Evolutionary conservation across 2,797 vertebrate genomes (phyloP).

Genomic region (Sebastes minor): DNA sequence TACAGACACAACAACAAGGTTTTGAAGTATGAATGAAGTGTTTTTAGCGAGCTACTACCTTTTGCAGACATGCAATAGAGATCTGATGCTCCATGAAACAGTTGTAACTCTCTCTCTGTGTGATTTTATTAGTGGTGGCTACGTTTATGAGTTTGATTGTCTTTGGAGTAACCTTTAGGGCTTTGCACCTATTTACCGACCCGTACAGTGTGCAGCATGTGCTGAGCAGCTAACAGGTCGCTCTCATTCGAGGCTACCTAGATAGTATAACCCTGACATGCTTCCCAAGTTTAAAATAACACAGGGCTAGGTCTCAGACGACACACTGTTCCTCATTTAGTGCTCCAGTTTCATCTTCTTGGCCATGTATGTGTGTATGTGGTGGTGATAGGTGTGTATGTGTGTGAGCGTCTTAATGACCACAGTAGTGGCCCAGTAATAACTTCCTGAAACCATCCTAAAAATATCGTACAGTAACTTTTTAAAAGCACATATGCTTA

Average conservation of each 20-base stretch:
- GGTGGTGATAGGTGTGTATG: background rate
- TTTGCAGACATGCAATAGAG: background rate
- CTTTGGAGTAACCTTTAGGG: conserved; percentile 27
- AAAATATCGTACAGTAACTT: conserved; percentile 51
- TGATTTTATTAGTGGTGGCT: background rate
- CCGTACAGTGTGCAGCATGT: background rate
- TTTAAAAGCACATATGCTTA: conserved; percentile 44
- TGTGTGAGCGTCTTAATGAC: conserved; percentile 24
- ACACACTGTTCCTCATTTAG: conserved; percentile 69
- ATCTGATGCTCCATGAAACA: background rate
- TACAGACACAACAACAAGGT: too few species aligned
- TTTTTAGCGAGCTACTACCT: background rate
- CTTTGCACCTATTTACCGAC: conserved; percentile 17
- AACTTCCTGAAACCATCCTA: conserved; percentile 37
- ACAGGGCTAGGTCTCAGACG: conserved; percentile 79
- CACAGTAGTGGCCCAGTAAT: conserved; percentile 52
- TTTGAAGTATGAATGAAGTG: too few species aligned
- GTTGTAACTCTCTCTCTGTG: background rate
- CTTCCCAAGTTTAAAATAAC: conserved; percentile 77
- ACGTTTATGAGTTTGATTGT: background rate
- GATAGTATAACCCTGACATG: conserved; percentile 78
- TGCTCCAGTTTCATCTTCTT: conserved; percentile 70
- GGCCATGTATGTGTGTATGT: conserved; percentile 22
- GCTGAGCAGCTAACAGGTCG: conserved; percentile 37
- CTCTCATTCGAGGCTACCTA: conserved; percentile 72